Conservation (phyloP, 2,888 invertebrate species). For the Drosophila dives region DNA sequence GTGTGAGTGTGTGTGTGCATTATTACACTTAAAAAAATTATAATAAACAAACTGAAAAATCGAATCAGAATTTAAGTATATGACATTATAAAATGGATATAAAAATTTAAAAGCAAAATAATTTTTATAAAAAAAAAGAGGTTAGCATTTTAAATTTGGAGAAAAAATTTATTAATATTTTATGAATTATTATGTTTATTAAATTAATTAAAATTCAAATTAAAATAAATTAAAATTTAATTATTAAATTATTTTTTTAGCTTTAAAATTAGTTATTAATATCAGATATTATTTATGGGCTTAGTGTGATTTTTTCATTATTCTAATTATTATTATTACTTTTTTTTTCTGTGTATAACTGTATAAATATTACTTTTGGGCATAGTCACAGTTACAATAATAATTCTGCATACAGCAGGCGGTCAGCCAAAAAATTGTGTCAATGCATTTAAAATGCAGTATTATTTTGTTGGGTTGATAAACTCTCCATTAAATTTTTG, state of each 20-base stretch:
- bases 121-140: no score
- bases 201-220: no score
- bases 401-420: constrained; percentile 61
- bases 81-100: fast-evolving
- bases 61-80: no score
- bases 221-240: no score
- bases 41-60: not conserved
- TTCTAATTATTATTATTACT: not conserved
- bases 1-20: constrained; percentile 4
- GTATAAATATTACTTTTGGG: constrained; percentile 34
- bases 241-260: no score
- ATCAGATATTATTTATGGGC: not conserved
- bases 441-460: constrained; percentile 67
- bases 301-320: constrained; percentile 5
- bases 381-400: constrained; percentile 46
- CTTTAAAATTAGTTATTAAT: not conserved
- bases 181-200: not conserved
- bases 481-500: constrained; percentile 23
- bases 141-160: not conserved
- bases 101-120: no score
- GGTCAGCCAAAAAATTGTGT: constrained; percentile 70
- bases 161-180: not conserved
- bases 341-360: constrained; percentile 20
- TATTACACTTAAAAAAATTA: not conserved
- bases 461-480: constrained; percentile 66